Evolutionary conservation across 2,888 invertebrate genomes (phyloP), one percentile per base, ranked within the genome.

Genomic region (Ganaspis brasiliensis): DNA sequence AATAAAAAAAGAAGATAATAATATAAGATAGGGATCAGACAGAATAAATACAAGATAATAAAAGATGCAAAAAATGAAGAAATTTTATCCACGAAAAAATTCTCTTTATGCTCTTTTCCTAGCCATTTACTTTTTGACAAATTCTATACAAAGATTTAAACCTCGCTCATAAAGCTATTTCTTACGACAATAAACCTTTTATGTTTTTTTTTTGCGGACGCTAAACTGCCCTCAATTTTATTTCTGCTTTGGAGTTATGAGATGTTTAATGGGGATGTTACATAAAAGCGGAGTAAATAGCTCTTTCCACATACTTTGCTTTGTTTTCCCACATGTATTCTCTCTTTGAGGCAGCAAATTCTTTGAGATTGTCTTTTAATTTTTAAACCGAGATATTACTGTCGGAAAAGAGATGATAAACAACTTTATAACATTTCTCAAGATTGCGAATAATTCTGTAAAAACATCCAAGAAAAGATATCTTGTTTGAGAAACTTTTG

Each of bases 201-300:
- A 52, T 52, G 52, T 19, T 19, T 52, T 52, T 52, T 31, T 6
- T 52, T 59, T 10, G 31, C 19, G 61, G 61, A 61, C 37, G 9
- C n/a, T 61, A 19, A 61, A 37, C 37, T 37, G 35, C 19, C 61
- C 35, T 61, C 37, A 37, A 61, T 61, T 61, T 37, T 37, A 61
- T 61, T 61, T 31, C 37, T 19, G 19, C 19, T 61, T 19, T 37
- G 9, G 61, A 61, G 61, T 61, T 61, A 61, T 61, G 37, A 61
- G 61, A 37, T 37, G 37, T 61, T 61, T 37, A 61, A 61, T 61
- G 35, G 35, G 61, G 16, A 19, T 61, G n/a, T 37, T 61, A 31
- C 61, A 61, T 10, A 19, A 37, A 61, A 37, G 61, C n/a, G 61
- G 12, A 37, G 61, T 37, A 19, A 61, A 19, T 61, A 12, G 19